These are phyloP conservation scores for Tetrax tetrax DNA, from an alignment of 2,113 vertebrate species.

Conservation along the genomic window DNA sequence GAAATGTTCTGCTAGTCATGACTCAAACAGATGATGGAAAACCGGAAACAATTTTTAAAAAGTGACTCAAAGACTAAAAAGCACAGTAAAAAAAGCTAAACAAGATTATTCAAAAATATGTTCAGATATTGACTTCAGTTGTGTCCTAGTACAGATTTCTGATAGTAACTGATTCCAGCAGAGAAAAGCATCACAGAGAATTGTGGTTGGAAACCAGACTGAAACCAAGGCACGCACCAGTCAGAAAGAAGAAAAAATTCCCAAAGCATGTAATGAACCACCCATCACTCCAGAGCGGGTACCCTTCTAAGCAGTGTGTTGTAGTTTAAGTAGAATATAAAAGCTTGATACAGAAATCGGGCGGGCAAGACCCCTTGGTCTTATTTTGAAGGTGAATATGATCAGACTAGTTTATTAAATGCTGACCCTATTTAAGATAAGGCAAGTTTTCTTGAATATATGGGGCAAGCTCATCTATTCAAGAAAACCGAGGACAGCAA, in stretches of 20 bases:
- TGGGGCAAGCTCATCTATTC: neutral
- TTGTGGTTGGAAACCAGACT: neutral
- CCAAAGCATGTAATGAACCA: neutral
- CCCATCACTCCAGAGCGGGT: neutral
- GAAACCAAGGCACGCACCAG: neutral
- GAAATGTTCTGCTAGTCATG: neutral
- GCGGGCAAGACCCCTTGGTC: neutral
- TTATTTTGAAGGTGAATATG: neutral
- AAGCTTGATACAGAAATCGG: neutral
- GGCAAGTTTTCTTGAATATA: neutral
- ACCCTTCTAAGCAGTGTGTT: neutral
- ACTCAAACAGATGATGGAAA: slow-evolving; percentile 16
- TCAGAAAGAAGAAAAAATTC: neutral
- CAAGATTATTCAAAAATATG: neutral
- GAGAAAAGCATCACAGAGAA: neutral
- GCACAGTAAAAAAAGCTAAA: slow-evolving; percentile 3
- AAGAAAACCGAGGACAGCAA: neutral
- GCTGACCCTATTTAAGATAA: neutral
- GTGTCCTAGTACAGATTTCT: neutral
- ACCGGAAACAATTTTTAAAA: neutral
- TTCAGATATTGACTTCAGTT: neutral
- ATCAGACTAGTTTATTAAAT: neutral
- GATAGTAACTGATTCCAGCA: neutral
- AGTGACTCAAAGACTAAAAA: slow-evolving; percentile 9
- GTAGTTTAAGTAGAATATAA: neutral